phyloP scores from a whole-genome alignment of 2,797 vertebrate species.

The Cephalopachus bancanus region DNA sequence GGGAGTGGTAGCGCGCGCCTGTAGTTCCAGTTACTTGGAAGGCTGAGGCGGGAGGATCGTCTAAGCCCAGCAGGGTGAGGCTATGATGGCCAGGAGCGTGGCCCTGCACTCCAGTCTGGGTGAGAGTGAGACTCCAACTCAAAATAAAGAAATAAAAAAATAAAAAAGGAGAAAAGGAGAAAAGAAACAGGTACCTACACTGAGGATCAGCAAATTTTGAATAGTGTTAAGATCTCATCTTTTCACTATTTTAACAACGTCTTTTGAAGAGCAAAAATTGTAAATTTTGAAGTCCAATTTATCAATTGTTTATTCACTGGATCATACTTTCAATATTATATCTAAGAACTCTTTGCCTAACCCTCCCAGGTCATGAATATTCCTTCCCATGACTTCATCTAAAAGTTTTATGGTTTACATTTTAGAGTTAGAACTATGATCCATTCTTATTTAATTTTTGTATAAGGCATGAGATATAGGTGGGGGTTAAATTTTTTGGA shows the following conservation, averaged over 20 bases:
- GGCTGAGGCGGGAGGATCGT: too few relatives aligned
- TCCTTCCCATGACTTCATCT: background rate
- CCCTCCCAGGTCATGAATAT: background rate
- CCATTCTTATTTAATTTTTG: background rate
- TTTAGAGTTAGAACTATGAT: conserved; percentile 12
- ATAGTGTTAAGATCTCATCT: background rate
- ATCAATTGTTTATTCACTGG: background rate
- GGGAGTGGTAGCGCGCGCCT: too few relatives aligned
- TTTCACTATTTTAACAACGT: conserved; percentile 19
- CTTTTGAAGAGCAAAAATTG: background rate
- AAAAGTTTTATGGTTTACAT: conserved; percentile 5
- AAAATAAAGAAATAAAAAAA: too few relatives aligned
- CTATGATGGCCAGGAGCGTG: too few relatives aligned
- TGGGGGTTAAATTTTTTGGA: background rate
- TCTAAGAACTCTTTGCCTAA: conserved; percentile 35
- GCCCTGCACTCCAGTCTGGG: too few relatives aligned
- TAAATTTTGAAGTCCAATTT: conserved; percentile 12
- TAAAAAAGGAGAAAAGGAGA: background rate
- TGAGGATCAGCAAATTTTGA: background rate
- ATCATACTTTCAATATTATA: background rate
- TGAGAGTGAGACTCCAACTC: too few relatives aligned
- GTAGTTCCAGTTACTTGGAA: too few relatives aligned
- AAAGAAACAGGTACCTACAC: background rate
- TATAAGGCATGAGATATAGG: background rate
- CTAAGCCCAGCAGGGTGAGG: too few relatives aligned